phyloP scores from a whole-genome alignment of 2,113 vertebrate species.

The Malurus alboscapulatus region DNA sequence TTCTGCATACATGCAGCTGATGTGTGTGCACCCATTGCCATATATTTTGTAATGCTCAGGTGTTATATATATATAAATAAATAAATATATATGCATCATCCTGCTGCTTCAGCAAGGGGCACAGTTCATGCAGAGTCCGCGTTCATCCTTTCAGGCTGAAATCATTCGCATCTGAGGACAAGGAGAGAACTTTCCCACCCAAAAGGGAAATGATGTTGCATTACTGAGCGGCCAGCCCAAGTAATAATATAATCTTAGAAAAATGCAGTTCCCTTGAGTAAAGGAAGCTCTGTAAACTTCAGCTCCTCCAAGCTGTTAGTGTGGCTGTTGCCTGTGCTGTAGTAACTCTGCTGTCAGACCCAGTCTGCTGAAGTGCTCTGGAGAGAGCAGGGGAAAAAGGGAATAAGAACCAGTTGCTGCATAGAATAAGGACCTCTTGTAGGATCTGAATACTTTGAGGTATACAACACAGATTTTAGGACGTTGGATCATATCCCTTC shows the following conservation, averaged over 20 bases:
- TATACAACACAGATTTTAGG: neutral
- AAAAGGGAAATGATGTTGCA: constrained; percentile 75
- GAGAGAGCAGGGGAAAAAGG: neutral
- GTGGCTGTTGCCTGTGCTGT: constrained; percentile 48
- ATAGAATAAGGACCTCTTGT: neutral
- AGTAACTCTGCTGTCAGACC: constrained; percentile 19
- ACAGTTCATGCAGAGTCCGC: neutral
- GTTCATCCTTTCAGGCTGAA: constrained; percentile 59
- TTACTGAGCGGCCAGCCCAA: constrained; percentile 68
- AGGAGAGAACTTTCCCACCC: constrained; percentile 76
- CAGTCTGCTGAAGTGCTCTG: neutral
- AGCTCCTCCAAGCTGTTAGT: constrained; percentile 55
- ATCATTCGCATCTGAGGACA: constrained; percentile 60
- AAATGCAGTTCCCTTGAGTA: constrained; percentile 73
- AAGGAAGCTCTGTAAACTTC: constrained; percentile 70
- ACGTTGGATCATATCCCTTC: neutral
- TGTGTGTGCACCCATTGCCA: neutral
- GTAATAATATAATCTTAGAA: constrained; percentile 80
- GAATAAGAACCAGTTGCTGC: neutral
- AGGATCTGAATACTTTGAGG: neutral
- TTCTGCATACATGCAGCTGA: neutral
- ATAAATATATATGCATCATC: neutral
- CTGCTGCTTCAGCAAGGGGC: neutral
- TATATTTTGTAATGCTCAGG: neutral
- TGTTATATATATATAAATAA: neutral